phyloP scores from a whole-genome alignment of 2,113 vertebrate species.

The Poicephalus gulielmi region DNA sequence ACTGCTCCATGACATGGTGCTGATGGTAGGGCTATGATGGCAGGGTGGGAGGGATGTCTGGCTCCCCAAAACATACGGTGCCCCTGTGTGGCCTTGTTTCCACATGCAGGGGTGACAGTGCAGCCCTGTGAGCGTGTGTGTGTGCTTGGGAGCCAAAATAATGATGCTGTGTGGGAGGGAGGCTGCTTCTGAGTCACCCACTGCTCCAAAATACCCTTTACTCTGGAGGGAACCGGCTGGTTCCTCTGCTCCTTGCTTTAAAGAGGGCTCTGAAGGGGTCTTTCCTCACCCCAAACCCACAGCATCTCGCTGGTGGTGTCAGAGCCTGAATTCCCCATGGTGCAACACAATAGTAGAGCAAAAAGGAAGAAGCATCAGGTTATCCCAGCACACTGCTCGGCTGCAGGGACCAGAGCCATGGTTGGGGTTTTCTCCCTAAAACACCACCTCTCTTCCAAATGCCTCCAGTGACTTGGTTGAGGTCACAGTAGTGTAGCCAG shows the following conservation, averaged over 20 bases:
- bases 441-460: background rate
- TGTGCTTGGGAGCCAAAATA: background rate
- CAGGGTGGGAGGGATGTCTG: background rate
- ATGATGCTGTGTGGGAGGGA: background rate
- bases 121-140: background rate
- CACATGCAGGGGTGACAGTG: rapidly evolving
- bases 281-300: background rate
- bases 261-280: background rate
- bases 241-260: background rate
- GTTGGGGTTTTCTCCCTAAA: background rate
- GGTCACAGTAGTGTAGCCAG: rapidly evolving
- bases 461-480: background rate
- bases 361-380: background rate
- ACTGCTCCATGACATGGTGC: background rate
- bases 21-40: background rate
- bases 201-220: background rate
- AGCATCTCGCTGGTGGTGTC: background rate
- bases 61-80: background rate
- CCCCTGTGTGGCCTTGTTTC: background rate
- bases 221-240: rapidly evolving
- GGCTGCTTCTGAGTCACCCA: slow-evolving; percentile 3
- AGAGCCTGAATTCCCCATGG: rapidly evolving
- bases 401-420: background rate
- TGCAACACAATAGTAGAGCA: background rate
- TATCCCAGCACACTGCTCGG: background rate